phyloP scores from a whole-genome alignment of 2,888 invertebrate species.

The Cynaeus angustus region DNA sequence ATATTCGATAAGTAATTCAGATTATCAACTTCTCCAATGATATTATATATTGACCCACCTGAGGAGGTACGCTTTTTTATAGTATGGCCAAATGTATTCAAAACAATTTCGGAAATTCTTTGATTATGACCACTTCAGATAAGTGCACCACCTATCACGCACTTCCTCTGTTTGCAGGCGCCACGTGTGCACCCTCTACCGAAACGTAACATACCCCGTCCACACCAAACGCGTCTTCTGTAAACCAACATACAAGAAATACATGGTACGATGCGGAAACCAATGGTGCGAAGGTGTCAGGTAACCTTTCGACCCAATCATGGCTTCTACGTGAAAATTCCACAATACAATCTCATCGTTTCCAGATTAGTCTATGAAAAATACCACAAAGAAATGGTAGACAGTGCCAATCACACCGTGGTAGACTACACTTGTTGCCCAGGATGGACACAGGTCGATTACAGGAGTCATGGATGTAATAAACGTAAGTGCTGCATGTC shows the following conservation, averaged over 20 bases:
- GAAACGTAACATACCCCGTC: slow-evolving; percentile 72
- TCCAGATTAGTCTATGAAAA: slow-evolving; percentile 74
- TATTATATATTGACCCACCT: too few relatives aligned
- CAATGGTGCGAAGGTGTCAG: slow-evolving; percentile 74
- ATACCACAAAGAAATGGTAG: slow-evolving; percentile 72
- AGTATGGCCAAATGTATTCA: too few relatives aligned
- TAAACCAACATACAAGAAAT: slow-evolving; percentile 74
- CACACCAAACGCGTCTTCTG: slow-evolving; percentile 74
- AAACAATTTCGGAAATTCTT: too few relatives aligned
- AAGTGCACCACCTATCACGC: slow-evolving; percentile 2
- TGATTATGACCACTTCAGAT: too few relatives aligned
- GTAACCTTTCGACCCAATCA: slow-evolving; percentile 57
- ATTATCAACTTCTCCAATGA: too few relatives aligned
- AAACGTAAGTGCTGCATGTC: slow-evolving; percentile 73
- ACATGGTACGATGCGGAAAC: slow-evolving; percentile 72
- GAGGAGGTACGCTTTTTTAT: too few relatives aligned
- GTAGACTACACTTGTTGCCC: slow-evolving; percentile 75
- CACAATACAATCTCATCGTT: slow-evolving; percentile 28
- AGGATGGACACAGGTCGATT: slow-evolving; percentile 76
- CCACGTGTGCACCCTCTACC: slow-evolving; percentile 74
- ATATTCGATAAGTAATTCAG: too few relatives aligned
- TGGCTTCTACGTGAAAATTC: neutral
- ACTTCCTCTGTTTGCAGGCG: slow-evolving; percentile 68
- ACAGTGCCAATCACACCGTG: slow-evolving; percentile 71
- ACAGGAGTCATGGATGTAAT: slow-evolving; percentile 76